phyloP scores from a whole-genome alignment of 2,113 vertebrate genomes.

The Oncorhynchus gorbuscha region DNA sequence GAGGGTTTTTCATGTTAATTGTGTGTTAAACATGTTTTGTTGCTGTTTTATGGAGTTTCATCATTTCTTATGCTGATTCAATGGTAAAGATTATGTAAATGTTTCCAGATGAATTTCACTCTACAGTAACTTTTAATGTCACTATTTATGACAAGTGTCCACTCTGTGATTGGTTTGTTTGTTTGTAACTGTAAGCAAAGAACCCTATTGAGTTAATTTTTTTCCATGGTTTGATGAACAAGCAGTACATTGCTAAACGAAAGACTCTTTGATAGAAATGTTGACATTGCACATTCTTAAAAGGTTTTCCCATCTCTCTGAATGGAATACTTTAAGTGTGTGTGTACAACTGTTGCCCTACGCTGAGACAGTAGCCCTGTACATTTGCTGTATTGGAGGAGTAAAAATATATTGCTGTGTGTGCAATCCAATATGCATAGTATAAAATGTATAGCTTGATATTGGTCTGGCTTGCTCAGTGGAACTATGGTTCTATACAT shows the following conservation, averaged over 20 bases:
- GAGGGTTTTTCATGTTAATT: slow-evolving; percentile 22
- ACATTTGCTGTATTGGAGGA: not conserved
- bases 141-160: not conserved
- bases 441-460: not conserved
- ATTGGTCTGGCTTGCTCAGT: slow-evolving; percentile 1
- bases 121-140: not conserved
- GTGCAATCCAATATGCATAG: not conserved
- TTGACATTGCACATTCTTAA: slow-evolving; percentile 50
- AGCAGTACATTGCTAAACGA: not conserved
- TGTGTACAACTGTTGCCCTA: slow-evolving; percentile 22
- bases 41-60: slow-evolving; percentile 37
- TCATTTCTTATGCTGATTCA: slow-evolving; percentile 32
- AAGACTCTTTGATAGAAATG: slow-evolving; percentile 25
- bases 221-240: slow-evolving; percentile 36
- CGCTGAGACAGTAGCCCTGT: slow-evolving; percentile 20
- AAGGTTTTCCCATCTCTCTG: slow-evolving; percentile 16
- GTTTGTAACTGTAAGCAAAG: slow-evolving; percentile 2
- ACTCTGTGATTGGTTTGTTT: not conserved
- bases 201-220: not conserved
- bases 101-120: not conserved
- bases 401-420: not conserved
- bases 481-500: not conserved
- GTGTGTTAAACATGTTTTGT: slow-evolving; percentile 29
- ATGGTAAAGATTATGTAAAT: not conserved
- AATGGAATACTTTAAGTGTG: slow-evolving; percentile 24